Base-by-base conservation (phyloP, 92 coral and sea anemone genomes). In the Plumapathes pennacea region DNA sequence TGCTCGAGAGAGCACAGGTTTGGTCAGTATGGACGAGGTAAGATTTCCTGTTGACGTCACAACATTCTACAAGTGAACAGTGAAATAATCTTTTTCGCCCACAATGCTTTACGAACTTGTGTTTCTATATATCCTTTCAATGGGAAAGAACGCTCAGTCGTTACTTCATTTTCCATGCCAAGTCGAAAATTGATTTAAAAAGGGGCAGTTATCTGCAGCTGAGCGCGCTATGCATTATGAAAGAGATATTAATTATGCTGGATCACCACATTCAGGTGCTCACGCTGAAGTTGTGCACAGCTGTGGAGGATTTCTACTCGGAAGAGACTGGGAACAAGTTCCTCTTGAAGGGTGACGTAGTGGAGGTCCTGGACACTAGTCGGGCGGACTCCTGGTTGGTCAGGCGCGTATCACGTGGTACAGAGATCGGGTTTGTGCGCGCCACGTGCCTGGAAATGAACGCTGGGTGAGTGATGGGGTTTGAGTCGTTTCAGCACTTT, bases 381-480 rank as follows among this genome's bases (percentile, higher is more conserved):
- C 84, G 96, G 18, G 88, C 91, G 31, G 96, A 85, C 18, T 83
- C 88, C 79, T 91, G 96, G 97, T 63, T 91, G 85, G 97, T 91
- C 43, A 82, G 97, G 71, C 86, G 92, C 14, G 95, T 88, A 57
- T 91, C 97, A 58, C 91, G 97, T 70, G 85, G 97, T 48, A 74
- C 90, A 50, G 97, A 91, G 60, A 84, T 91, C 30, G 96, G 97
- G 10, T 91, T 91, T 77, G 97, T 83, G 14, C 86, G 68, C 37
- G 88, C 82, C 45, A 72, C 80, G 34, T 81, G 85, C 55, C 68
- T 91, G 52, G 77, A 77, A 59, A 87, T 49, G 52, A 84, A 87
- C 27, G 77, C 66, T 24, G 2, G 57, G 0, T 50, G 5, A 4
- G 6, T 50, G 2, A 50, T 10, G 1, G 4, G 4, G 12, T 17